Conservation (phyloP, 2,113 vertebrate species). For the Alaudala cheleensis region DNA sequence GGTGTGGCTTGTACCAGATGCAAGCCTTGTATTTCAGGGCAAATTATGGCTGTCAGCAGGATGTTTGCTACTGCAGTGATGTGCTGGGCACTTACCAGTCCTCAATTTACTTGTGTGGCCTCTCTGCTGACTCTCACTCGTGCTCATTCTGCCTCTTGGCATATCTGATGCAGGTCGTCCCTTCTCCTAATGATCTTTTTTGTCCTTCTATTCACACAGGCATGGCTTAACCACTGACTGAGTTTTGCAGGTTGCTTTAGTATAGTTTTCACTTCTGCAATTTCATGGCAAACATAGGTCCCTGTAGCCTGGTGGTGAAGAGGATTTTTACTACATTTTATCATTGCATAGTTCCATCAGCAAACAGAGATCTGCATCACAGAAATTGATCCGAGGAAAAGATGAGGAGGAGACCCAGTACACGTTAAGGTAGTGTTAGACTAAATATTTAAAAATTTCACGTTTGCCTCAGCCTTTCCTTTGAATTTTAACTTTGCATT, state of each 20-base stretch:
- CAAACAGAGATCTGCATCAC: background rate
- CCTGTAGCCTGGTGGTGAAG: background rate
- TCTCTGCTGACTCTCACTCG: background rate
- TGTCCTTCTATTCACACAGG: background rate
- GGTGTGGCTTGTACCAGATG: accelerated
- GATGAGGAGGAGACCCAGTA: background rate
- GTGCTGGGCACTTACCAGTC: background rate
- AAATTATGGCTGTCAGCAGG: background rate
- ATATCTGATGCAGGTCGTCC: background rate
- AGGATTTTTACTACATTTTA: background rate
- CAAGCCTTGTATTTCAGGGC: accelerated
- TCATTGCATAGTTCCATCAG: background rate
- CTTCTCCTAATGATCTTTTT: background rate
- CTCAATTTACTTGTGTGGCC: background rate
- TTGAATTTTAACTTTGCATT: background rate
- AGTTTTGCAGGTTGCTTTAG: background rate
- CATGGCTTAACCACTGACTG: background rate
- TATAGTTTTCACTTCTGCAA: background rate
- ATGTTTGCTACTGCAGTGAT: background rate
- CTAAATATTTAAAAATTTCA: background rate
- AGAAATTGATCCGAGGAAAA: background rate
- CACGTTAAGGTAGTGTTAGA: background rate
- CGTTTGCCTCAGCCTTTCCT: background rate
- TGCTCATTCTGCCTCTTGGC: background rate
- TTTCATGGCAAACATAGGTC: background rate